Percentiles rank a stretch among this genome's conserved stretches.
Evolutionary conservation across 2,797 vertebrate species (phyloP).

Genomic region (Chiloscyllium punctatum): DNA sequence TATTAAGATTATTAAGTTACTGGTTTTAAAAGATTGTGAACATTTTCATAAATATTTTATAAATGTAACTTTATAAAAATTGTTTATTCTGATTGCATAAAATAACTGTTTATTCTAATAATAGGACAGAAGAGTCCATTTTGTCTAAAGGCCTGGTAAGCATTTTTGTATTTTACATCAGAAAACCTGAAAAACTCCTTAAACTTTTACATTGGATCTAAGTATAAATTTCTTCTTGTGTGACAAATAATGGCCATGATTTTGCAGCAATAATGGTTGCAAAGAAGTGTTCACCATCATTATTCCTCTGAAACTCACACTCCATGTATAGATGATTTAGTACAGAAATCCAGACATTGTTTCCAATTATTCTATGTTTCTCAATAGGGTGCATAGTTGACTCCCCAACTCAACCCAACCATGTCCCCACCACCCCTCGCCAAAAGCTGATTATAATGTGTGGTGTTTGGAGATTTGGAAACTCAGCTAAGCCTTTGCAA

Average conservation of each 20-base stretch:
- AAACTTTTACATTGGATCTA: neutral
- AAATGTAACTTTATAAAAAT: neutral
- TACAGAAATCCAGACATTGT: neutral
- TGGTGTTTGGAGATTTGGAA: too few species aligned
- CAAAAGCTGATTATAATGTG: neutral
- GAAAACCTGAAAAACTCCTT: constrained; percentile 6
- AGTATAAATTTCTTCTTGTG: neutral
- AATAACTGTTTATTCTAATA: constrained; percentile 43
- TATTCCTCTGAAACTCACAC: neutral
- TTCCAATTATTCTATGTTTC: neutral
- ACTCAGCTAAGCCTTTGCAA: too few species aligned
- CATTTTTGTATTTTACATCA: neutral
- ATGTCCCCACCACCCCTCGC: neutral
- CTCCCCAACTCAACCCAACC: too few species aligned
- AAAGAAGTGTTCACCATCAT: neutral
- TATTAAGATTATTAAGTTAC: neutral
- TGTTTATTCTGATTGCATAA: neutral
- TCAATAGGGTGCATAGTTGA: neutral
- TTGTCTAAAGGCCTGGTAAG: constrained; percentile 90
- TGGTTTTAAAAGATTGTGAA: neutral
- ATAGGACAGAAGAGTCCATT: constrained; percentile 81
- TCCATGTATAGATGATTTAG: neutral
- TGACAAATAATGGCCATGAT: neutral
- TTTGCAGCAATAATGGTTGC: neutral
- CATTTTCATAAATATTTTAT: neutral